Base-by-base conservation (phyloP, 2,888 invertebrate species). In the Lydus trimaculatus region DNA sequence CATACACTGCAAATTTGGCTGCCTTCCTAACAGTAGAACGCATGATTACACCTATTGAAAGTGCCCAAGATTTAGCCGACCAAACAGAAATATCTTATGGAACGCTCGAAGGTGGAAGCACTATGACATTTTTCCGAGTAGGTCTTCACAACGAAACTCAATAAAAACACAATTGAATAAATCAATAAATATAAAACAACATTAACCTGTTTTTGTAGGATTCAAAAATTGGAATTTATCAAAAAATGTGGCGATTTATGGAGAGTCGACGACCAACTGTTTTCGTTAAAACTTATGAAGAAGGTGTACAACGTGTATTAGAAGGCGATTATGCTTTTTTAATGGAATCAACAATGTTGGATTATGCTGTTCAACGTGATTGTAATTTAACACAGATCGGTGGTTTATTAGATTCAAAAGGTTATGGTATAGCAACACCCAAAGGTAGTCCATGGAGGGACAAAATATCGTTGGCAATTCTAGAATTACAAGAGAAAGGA, bases 311-410 rank as follows among this genome's bases (percentile, higher is more conserved):
- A 76, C 87, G 93, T 61, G 98, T 98, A 0, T 86, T 96, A 62
- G 90, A 90, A 63, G 97, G 94, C 0, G 94, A 98, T 85, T 99
- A 98, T 84, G 99, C 99, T 0, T 99, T 97, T 83, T 89, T 99
- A 20, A 98, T 99, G 95, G 99, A 99, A 87, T 98, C 97, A 0
- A 97, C 98, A 0, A 97, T 97, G 93, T 86, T 99, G 71, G 99
- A 99, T 85, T 99, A 98, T 82, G 91, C 93, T 11, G 95, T 96
- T n/a, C 94, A 96, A 85, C 87, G 98, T 60, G 95, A 98, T 83
- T 99, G 98, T 82, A 97, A 98, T 82, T 87, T 99, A 63, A 98
- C 97, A n/a, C 98, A 98, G 87, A 95, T 99, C 65, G 98, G 98
- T 0, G 98, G 98, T 0, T 87, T 92, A 31, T 85, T 94, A 31